Percentiles rank a stretch among this genome's conserved stretches.
These are phyloP conservation scores for Harpalus rufipes DNA, from an alignment of 2,888 invertebrate genomes.

Conservation along the genomic window DNA sequence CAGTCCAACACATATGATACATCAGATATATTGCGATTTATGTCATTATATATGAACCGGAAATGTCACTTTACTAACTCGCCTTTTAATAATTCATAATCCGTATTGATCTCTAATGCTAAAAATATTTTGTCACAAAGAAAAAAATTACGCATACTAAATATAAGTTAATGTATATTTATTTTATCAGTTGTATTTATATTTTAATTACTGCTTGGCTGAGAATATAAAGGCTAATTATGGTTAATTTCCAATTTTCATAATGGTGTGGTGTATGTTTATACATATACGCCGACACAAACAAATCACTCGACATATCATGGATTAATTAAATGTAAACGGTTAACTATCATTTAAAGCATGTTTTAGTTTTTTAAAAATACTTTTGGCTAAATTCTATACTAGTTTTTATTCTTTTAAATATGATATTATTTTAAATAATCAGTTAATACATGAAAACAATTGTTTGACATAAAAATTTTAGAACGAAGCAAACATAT, in stretches of 20 bases:
- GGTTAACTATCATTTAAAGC: too few species aligned
- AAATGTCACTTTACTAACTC: constrained; percentile 39
- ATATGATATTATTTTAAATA: too few species aligned
- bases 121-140: constrained; percentile 45
- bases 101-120: constrained; percentile 24
- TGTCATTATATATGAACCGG: constrained; percentile 25
- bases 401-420: too few species aligned
- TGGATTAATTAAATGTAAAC: too few species aligned
- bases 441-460: too few species aligned
- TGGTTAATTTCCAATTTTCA: not conserved
- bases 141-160: constrained; percentile 40
- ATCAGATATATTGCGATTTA: constrained; percentile 43
- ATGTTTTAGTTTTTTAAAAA: too few species aligned
- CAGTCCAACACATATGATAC: constrained; percentile 16
- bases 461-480: too few species aligned
- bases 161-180: constrained; percentile 24
- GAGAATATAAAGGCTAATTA: not conserved
- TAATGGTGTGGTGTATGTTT: not conserved
- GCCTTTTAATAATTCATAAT: constrained; percentile 46
- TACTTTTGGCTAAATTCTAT: too few species aligned
- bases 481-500: too few species aligned
- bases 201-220: not conserved
- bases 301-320: too few species aligned
- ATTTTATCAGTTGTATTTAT: constrained; percentile 34
- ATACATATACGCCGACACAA: not conserved